These are phyloP conservation scores for Trichopria drosophilae DNA, from an alignment of 2,888 invertebrate genomes.

Conservation along the genomic window DNA sequence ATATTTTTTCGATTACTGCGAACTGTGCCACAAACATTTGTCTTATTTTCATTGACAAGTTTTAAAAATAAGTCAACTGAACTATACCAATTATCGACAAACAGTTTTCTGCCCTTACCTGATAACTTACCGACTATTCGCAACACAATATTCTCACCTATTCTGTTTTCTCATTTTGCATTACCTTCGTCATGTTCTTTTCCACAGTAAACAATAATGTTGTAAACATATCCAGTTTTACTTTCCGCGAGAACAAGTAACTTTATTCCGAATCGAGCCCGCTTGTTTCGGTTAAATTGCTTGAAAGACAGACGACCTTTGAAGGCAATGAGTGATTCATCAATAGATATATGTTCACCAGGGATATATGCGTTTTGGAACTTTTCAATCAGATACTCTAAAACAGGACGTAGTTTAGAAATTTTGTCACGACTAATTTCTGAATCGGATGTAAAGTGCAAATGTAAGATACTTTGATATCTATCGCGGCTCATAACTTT, in stretches of 20 bases:
- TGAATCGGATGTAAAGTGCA: conserved; percentile 2
- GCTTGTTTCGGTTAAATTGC: background rate
- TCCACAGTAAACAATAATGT: background rate
- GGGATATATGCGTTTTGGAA: background rate
- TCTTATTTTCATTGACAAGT: too few relatives aligned
- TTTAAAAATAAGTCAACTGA: too few relatives aligned
- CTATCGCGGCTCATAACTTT: background rate
- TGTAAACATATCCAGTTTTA: conserved; percentile 6
- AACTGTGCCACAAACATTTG: too few relatives aligned
- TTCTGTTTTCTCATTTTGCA: background rate
- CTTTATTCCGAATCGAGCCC: conserved; percentile 3
- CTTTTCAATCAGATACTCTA: background rate
- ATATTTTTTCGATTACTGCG: too few relatives aligned
- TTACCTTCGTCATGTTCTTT: background rate
- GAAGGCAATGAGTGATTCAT: background rate
- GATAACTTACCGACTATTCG: background rate
- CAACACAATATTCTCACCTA: background rate
- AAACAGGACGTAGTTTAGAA: background rate
- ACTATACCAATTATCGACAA: too few relatives aligned
- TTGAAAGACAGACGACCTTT: conserved; percentile 4
- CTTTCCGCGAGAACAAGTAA: conserved; percentile 2
- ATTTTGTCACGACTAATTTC: background rate
- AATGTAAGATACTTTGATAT: background rate
- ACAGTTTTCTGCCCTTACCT: conserved; percentile 1
- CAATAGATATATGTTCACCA: conserved; percentile 5